Evolutionary conservation across 2,113 vertebrate species (phyloP).

Genomic region (Austrofundulus limnaeus): DNA sequence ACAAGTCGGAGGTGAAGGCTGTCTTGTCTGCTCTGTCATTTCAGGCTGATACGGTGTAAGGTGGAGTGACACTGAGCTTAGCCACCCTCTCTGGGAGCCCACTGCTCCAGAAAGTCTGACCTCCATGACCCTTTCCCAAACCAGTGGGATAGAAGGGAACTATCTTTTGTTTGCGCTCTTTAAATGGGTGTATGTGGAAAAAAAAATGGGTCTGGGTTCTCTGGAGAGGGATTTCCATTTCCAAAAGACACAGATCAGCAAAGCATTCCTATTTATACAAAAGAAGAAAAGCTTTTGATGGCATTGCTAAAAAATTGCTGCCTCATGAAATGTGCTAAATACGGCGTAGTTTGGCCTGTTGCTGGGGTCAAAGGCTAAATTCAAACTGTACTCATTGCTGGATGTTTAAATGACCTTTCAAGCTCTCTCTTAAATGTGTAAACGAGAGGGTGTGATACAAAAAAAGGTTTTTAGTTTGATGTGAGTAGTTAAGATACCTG

Average conservation of each 20-base stretch:
- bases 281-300: constrained; percentile 51
- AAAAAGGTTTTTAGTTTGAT: neutral
- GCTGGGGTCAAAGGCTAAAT: constrained; percentile 24
- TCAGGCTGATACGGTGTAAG: constrained; percentile 74
- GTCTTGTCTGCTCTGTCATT: constrained; percentile 67
- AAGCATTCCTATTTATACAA: constrained; percentile 55
- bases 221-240: constrained; percentile 49
- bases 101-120: constrained; percentile 60
- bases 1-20: constrained; percentile 18
- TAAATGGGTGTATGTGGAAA: constrained; percentile 47
- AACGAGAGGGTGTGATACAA: neutral
- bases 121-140: constrained; percentile 46
- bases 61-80: constrained; percentile 73
- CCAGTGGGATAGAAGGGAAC: constrained; percentile 43
- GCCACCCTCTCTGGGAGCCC: constrained; percentile 60
- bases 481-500: too few relatives aligned
- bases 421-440: constrained; percentile 5
- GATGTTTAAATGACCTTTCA: constrained; percentile 25
- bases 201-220: constrained; percentile 36
- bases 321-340: constrained; percentile 49
- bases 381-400: constrained; percentile 27
- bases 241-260: constrained; percentile 62
- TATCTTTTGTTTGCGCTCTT: constrained; percentile 55
- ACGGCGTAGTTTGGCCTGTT: constrained; percentile 35
- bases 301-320: constrained; percentile 59